phyloP scores from a whole-genome alignment of 2,888 invertebrate species.

The Eupithecia pulchellata region DNA sequence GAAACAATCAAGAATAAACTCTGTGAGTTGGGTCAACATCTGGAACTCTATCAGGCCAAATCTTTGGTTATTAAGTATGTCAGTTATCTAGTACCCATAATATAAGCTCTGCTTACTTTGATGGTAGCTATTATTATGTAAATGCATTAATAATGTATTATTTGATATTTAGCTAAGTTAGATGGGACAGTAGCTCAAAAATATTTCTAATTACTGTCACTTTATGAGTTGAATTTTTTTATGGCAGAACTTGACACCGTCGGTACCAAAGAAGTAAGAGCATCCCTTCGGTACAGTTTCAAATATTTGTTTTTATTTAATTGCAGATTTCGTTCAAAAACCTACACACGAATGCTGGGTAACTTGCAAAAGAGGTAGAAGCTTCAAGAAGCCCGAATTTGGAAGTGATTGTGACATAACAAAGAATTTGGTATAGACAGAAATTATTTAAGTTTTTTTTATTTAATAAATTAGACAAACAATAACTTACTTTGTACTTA shows the following conservation, averaged over 20 bases:
- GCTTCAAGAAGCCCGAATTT: constrained; percentile 75
- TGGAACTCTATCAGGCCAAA: not conserved
- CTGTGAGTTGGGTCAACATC: not conserved
- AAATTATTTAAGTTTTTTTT: constrained; percentile 51
- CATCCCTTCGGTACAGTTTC: too few species aligned
- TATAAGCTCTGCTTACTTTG: too few species aligned
- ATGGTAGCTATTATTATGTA: too few species aligned
- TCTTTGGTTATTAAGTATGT: too few species aligned
- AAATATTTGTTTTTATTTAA: constrained; percentile 12
- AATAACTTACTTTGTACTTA: constrained; percentile 82
- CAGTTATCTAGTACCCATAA: too few species aligned
- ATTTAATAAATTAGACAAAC: constrained; percentile 62
- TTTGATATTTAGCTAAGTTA: too few species aligned
- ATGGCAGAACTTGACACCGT: not conserved
- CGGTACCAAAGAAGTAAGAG: not conserved
- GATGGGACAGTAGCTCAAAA: too few species aligned
- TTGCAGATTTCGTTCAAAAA: constrained; percentile 73
- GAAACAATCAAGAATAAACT: not conserved
- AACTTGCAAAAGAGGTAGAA: constrained; percentile 77
- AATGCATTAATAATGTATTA: too few species aligned
- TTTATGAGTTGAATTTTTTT: not conserved
- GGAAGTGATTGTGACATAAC: constrained; percentile 60
- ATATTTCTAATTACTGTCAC: too few species aligned
- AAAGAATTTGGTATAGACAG: constrained; percentile 54
- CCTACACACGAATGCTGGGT: constrained; percentile 80